Percentiles rank a stretch among this genome's conserved stretches.
Conservation (phyloP, 1,140 invertebrate species). For the Adelges cooleyi region DNA sequence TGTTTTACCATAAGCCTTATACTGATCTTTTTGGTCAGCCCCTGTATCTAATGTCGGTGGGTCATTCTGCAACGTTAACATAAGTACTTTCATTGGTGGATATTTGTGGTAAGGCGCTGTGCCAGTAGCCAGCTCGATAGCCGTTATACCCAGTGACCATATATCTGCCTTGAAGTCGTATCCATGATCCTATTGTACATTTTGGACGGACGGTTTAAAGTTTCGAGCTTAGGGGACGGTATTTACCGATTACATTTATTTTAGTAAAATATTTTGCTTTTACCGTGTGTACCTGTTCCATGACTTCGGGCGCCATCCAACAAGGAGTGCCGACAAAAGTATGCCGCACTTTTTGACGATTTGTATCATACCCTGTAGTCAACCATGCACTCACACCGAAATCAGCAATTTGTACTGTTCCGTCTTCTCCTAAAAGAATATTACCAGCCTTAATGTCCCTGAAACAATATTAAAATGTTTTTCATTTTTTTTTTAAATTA, state of each 20-base stretch:
- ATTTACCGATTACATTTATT: slow-evolving; percentile 22
- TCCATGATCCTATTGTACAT: slow-evolving; percentile 67
- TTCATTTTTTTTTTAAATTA: background rate
- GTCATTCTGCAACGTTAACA: slow-evolving; percentile 96
- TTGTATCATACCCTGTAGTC: slow-evolving; percentile 77
- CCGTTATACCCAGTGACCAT: slow-evolving; percentile 98
- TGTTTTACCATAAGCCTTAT: slow-evolving; percentile 93
- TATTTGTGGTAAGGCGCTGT: slow-evolving; percentile 98
- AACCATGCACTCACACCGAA: slow-evolving; percentile 90
- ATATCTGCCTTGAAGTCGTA: slow-evolving; percentile 99
- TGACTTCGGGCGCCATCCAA: slow-evolving; percentile 99
- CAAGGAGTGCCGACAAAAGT: slow-evolving; percentile 97
- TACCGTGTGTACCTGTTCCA: slow-evolving; percentile 66
- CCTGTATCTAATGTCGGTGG: slow-evolving; percentile 91
- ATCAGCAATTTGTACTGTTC: slow-evolving; percentile 95
- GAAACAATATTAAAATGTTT: slow-evolving; percentile 37
- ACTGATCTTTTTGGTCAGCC: slow-evolving; percentile 94
- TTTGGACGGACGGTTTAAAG: slow-evolving; percentile 7
- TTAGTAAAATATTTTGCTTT: slow-evolving; percentile 28
- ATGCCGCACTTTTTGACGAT: slow-evolving; percentile 88
- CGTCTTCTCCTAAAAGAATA: slow-evolving; percentile 93
- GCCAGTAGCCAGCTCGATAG: slow-evolving; percentile 96
- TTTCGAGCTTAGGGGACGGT: slow-evolving; percentile 6
- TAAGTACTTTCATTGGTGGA: slow-evolving; percentile 97
- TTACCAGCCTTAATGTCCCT: slow-evolving; percentile 98